Conservation (phyloP, 2,888 invertebrate genomes). For the Drosophila macrospina region DNA sequence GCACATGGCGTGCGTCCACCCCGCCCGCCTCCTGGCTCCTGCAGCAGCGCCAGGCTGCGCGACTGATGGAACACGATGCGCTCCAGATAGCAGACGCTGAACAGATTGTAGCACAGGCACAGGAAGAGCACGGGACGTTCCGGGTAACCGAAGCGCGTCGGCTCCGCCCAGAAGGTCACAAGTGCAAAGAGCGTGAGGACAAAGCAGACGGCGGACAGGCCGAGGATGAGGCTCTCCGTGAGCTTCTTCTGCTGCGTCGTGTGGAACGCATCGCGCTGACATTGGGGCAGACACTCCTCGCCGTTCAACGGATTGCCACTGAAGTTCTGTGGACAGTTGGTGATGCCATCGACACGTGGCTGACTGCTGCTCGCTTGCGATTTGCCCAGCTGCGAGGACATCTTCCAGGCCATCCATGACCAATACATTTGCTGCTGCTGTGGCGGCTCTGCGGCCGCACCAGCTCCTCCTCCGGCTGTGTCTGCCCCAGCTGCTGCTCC, state of each 20-base stretch:
- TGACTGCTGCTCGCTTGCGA: constrained; percentile 21
- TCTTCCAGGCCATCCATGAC: constrained; percentile 83
- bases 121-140: constrained; percentile 96
- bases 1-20: constrained; percentile 83
- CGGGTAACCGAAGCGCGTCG: constrained; percentile 95
- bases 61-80: constrained; percentile 87
- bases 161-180: constrained; percentile 95
- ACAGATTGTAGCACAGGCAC: constrained; percentile 93
- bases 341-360: constrained; percentile 10
- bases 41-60: constrained; percentile 74
- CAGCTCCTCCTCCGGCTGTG: constrained; percentile 41
- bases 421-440: constrained; percentile 77
- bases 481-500: constrained; percentile 37
- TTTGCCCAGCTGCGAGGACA: constrained; percentile 71
- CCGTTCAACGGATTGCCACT: constrained; percentile 86
- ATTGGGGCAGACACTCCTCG: constrained; percentile 87
- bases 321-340: constrained; percentile 87
- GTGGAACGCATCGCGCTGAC: constrained; percentile 90
- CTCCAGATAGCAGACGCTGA: constrained; percentile 91
- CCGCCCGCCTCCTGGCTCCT: constrained; percentile 85
- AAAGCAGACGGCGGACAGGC: constrained; percentile 92
- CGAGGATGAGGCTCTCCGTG: constrained; percentile 91
- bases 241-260: constrained; percentile 89
- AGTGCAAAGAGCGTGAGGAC: constrained; percentile 93
- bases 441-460: constrained; percentile 37